phyloP scores from a whole-genome alignment of 2,797 vertebrate genomes.

The Darevskia mixta region DNA sequence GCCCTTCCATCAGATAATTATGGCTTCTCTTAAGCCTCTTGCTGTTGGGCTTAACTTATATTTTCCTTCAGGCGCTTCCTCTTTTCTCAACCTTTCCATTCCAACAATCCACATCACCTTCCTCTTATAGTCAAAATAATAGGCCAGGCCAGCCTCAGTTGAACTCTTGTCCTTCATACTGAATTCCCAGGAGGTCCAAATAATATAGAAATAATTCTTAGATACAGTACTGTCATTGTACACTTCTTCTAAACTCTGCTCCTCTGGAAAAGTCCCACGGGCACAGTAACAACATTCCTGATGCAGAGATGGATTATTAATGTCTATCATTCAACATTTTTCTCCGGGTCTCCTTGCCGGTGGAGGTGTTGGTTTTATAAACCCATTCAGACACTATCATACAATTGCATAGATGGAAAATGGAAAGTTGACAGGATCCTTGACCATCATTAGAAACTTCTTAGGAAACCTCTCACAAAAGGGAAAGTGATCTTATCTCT shows the following conservation, averaged over 20 bases:
- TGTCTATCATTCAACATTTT: neutral
- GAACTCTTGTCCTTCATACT: neutral
- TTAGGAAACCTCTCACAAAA: neutral
- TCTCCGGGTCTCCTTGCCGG: neutral
- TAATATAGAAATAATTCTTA: neutral
- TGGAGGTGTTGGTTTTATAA: neutral
- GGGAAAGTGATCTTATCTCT: slow-evolving; percentile 6
- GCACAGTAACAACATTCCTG: neutral
- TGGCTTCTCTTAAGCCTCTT: neutral
- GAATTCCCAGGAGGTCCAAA: neutral
- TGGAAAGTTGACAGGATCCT: neutral
- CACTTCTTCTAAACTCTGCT: neutral
- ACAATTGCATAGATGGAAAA: neutral
- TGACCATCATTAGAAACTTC: neutral
- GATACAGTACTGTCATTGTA: neutral
- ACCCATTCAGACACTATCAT: neutral
- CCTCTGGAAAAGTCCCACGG: neutral
- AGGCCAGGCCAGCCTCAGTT: neutral
- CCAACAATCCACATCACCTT: neutral
- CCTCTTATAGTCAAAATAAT: neutral
- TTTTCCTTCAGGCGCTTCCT: neutral
- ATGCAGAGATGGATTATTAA: neutral
- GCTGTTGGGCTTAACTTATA: neutral
- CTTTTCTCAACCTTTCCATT: neutral
- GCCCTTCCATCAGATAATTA: neutral